Base-by-base conservation (phyloP, 2,113 vertebrate genomes). In the Hipposideros armiger region DNA sequence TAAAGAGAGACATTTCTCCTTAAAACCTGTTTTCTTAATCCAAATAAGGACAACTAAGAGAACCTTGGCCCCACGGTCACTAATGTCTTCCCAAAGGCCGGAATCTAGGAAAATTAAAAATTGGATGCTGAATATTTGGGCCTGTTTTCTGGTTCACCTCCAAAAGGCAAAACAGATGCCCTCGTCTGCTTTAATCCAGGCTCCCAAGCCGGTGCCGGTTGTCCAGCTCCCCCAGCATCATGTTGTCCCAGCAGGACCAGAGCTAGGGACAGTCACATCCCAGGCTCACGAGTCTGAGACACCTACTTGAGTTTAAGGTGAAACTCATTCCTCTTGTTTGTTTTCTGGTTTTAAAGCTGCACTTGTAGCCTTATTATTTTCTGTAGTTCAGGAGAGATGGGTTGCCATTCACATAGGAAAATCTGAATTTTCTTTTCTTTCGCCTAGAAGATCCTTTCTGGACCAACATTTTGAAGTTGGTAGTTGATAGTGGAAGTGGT, bases 401-500 rank as follows among this genome's bases (percentile, higher is more conserved):
- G 64, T 87, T 94, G 69, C 82, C 64, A 13, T 81, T 84, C 78
- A 36, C 50, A 76, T 67, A 73, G 73, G 83, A 89, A 83, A 88
- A 40, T 69, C 62, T 32, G 73, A 86, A 22, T 70, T 67, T 87
- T 90, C 91, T 91, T 81, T 32, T 56, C 66, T 88, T 94, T 77
- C 56, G 50, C 83, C 67, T 84, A 50, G 47, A 95, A 88, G 24
- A 60, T 78, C 30, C 42, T 64, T 58, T 86, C 60, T 26, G 36
- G n/a, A 92, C 58, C 91, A 89, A 62, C 67, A 26, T 95, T 89
- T 45, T 58, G 70, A 96, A 80, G 73, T 80, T 84, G 87, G 84
- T 32, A 54, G 90, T 62, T 88, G 54, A 30, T 54, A n/a, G 2
- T 70, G 66, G 56, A 83, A 64, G 52, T 5, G 7, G 64, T 67